phyloP scores from a whole-genome alignment of 2,888 invertebrate species.

The Plebejus anna region DNA sequence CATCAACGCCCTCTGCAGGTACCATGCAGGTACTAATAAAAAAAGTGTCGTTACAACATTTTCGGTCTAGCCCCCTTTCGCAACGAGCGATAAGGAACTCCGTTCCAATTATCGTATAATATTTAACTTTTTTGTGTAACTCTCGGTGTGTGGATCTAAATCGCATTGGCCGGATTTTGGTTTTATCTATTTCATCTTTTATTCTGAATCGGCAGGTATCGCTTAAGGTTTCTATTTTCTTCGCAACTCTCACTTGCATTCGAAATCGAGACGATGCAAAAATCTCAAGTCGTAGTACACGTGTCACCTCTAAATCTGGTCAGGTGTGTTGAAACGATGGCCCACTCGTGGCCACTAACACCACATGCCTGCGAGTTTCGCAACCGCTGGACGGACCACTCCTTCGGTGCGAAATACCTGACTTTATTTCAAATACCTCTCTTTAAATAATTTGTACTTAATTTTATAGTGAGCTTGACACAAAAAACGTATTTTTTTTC shows the following conservation, averaged over 20 bases:
- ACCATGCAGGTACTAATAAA: no score
- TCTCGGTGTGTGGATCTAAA: no score
- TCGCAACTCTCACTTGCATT: neutral
- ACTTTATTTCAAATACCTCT: constrained; percentile 53
- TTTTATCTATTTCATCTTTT: neutral
- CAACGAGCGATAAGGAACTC: no score
- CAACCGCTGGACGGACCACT: constrained; percentile 69
- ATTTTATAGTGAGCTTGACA: neutral
- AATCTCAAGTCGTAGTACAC: constrained; percentile 42
- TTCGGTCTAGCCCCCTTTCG: no score
- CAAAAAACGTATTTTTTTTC: neutral
- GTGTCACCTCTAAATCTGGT: constrained; percentile 53
- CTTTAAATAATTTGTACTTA: constrained; percentile 38
- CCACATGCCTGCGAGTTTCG: constrained; percentile 67
- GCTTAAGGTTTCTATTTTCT: neutral
- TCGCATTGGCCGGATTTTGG: no score
- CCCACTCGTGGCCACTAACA: constrained; percentile 67
- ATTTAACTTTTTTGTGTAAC: neutral
- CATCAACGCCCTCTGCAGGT: no score
- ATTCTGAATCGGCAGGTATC: neutral
- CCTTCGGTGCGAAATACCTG: constrained; percentile 65
- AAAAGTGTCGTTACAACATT: no score
- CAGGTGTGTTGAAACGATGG: constrained; percentile 71
- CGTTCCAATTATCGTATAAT: no score
- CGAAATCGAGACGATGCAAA: constrained; percentile 23